A percentile compares a stretch with the other conserved stretches of the same genome.
These are phyloP conservation scores for Heterodera filipjevi DNA, from an alignment of 2,888 invertebrate genomes.

Conservation along the genomic window DNA sequence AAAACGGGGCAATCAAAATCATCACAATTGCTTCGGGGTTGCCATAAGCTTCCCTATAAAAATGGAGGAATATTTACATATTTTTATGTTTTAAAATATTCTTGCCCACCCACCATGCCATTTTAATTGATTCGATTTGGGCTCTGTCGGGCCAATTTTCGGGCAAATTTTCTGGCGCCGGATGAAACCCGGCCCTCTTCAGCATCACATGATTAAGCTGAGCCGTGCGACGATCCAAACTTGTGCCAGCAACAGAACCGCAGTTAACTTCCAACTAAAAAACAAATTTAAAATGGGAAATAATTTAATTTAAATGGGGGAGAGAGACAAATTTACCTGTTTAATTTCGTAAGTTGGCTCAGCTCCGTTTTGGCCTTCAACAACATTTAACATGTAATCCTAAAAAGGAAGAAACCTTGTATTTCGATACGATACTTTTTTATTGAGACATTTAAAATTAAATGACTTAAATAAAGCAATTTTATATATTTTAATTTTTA, in stretches of 20 bases:
- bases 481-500: background rate
- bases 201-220: background rate
- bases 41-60: background rate
- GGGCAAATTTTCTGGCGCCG: background rate
- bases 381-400: background rate
- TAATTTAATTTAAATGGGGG: background rate
- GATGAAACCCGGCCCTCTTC: background rate
- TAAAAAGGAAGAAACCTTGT: no score
- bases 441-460: no score
- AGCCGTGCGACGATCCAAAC: background rate
- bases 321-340: background rate
- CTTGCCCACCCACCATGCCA: background rate
- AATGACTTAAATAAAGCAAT: background rate
- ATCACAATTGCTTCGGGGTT: background rate
- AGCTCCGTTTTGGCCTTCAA: background rate
- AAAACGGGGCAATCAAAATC: background rate
- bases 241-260: background rate
- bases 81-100: background rate
- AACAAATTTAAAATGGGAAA: background rate
- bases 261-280: background rate
- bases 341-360: slow-evolving; percentile 4
- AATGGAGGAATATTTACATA: background rate
- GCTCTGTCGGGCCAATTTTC: background rate
- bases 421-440: no score
- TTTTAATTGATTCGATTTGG: slow-evolving; percentile 2